Evolutionary conservation across 2,797 vertebrate genomes (phyloP), one percentile per base, ranked within the genome.

Genomic region (Decapterus maruadsi): DNA sequence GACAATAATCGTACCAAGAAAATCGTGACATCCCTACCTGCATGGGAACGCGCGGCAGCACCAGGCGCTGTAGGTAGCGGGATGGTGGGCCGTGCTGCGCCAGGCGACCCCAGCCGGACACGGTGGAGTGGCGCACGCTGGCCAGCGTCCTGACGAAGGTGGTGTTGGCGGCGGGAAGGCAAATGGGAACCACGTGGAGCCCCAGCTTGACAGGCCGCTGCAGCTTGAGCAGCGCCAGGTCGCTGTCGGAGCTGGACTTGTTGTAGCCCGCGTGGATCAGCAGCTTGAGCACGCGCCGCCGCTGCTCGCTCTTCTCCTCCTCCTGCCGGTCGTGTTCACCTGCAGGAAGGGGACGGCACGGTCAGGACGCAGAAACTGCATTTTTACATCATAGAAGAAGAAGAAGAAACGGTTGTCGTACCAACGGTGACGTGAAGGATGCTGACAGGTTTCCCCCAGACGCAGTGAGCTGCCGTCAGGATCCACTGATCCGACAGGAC

Each of bases 81-180:
- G 97, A 83, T 0, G 89, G 68, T 2, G 92, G 85, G 0, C 98
- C 98, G 0, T 58, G 76, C 58, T 96, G 89, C 0, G 95, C 67
- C n/a, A 97, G 88, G 19, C 92, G 96, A 9, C 98, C 98, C 98
- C 98, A 99, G 2, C 98, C 98, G 0, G 96, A 98, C 63, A 99
- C 97, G 0, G 92, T 94, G 8, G 97, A 97, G 69, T 86, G 90
- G 42, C 93, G 95, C 22, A 97, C 38, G 0, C 57, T 67, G 2
- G 92, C 90, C 71, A 99, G 88, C 0, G 95, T 94, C 2, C 87
- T 58, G 13, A 63, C 69, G 84, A 99, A 96, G 22, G 90, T 87
- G 78, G 91, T 87, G 20, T 69, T 70, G 8, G 7, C 78, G 4
- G 96, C 93, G 0, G 98, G 96, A 19, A 99, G 95, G 58, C 98